These are phyloP conservation scores for Zapus hudsonius DNA, from an alignment of 2,113 vertebrate species.

Conservation along the genomic window DNA sequence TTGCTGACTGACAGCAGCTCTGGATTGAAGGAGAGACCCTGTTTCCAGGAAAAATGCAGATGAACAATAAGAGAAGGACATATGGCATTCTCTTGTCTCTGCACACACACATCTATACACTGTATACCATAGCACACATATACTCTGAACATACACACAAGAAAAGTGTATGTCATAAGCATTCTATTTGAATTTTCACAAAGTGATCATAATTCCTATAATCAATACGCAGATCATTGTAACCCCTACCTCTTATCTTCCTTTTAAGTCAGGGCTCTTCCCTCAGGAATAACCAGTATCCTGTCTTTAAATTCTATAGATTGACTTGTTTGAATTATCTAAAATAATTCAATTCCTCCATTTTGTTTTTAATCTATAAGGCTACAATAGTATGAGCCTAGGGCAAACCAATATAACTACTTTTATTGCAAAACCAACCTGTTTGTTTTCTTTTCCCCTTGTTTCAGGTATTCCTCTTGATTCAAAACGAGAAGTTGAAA, in stretches of 20 bases:
- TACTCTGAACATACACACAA: no score
- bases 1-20: no score
- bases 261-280: not conserved
- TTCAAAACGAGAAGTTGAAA: conserved; percentile 98
- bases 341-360: not conserved
- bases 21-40: no score
- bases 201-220: not conserved
- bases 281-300: not conserved
- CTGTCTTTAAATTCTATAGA: not conserved
- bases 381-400: not conserved
- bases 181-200: not conserved
- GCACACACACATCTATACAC: no score
- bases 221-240: not conserved
- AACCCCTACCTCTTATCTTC: not conserved
- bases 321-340: not conserved
- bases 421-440: conserved; percentile 40
- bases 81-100: no score
- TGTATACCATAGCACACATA: no score
- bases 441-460: conserved; percentile 55
- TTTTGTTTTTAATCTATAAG: not conserved
- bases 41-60: no score
- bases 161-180: not conserved
- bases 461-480: conserved; percentile 94
- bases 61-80: no score
- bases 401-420: conserved; percentile 71